phyloP scores from a whole-genome alignment of 53 echinoderm and acorn worm species.

The Hippasteria phrygiana region DNA sequence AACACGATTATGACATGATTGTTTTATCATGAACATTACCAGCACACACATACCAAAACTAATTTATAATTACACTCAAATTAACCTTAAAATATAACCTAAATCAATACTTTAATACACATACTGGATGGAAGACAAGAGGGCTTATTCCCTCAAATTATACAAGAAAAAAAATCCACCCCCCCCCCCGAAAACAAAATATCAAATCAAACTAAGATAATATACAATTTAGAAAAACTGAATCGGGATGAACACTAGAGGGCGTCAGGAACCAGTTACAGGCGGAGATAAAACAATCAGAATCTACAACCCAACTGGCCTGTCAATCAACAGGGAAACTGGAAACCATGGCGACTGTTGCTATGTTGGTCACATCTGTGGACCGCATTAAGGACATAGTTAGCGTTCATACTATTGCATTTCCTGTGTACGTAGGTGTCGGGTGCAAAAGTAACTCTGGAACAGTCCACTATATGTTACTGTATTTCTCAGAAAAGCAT shows the following conservation, averaged over 20 bases:
- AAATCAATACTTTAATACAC: too few species aligned
- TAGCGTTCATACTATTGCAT: too few species aligned
- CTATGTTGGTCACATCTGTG: background rate
- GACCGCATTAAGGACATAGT: background rate
- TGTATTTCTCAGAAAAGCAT: background rate
- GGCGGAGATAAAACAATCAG: background rate
- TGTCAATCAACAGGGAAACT: background rate
- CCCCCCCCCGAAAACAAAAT: background rate
- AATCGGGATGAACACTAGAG: background rate
- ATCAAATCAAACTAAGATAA: background rate
- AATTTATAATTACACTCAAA: too few species aligned
- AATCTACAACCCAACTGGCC: background rate
- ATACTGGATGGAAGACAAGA: too few species aligned
- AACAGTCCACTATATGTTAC: background rate
- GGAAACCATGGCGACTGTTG: background rate
- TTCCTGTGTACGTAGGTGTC: too few species aligned
- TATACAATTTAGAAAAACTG: background rate
- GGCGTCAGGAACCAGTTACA: background rate
- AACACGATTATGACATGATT: too few species aligned
- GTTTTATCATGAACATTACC: too few species aligned
- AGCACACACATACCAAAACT: too few species aligned
- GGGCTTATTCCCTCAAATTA: background rate
- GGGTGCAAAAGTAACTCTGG: background rate
- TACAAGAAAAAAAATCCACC: background rate
- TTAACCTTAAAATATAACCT: too few species aligned